Evolutionary conservation across 2,888 invertebrate genomes (phyloP).

Genomic region (Drosophila siamana): DNA sequence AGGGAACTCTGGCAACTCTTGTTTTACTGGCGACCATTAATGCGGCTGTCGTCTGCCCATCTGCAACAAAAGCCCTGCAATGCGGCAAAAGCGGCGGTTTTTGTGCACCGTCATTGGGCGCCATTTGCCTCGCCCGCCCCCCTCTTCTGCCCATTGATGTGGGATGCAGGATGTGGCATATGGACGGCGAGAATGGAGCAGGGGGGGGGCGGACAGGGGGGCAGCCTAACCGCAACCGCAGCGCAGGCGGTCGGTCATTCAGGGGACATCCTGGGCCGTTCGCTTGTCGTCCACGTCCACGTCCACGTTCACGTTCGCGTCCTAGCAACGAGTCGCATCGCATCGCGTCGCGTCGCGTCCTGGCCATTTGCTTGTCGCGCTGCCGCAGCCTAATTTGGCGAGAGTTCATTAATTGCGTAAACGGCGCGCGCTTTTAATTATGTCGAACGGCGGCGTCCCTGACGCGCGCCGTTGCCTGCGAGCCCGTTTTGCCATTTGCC

Average conservation of each 20-base stretch:
- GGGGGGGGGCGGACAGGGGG: neutral
- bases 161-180: slow-evolving; percentile 7
- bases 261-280: slow-evolving; percentile 42
- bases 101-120: slow-evolving; percentile 58
- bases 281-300: slow-evolving; percentile 13
- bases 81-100: slow-evolving; percentile 77
- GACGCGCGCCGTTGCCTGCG: slow-evolving; percentile 25
- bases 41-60: slow-evolving; percentile 63
- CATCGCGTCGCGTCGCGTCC: slow-evolving; percentile 14
- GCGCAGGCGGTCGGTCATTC: slow-evolving; percentile 60
- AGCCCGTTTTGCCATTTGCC: neutral
- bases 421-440: slow-evolving; percentile 80
- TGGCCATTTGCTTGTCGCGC: slow-evolving; percentile 74
- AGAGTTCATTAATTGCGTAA: slow-evolving; percentile 80
- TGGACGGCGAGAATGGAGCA: neutral
- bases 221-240: slow-evolving; percentile 51
- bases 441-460: slow-evolving; percentile 70
- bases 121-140: slow-evolving; percentile 9
- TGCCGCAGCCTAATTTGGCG: slow-evolving; percentile 80
- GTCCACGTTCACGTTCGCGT: neutral
- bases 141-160: slow-evolving; percentile 28
- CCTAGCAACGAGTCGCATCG: neutral
- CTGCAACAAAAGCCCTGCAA: slow-evolving; percentile 76
- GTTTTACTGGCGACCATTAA: slow-evolving; percentile 71
- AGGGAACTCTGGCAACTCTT: slow-evolving; percentile 26